Conservation (phyloP, 2,797 vertebrate genomes). For the Siniperca undulata region DNA sequence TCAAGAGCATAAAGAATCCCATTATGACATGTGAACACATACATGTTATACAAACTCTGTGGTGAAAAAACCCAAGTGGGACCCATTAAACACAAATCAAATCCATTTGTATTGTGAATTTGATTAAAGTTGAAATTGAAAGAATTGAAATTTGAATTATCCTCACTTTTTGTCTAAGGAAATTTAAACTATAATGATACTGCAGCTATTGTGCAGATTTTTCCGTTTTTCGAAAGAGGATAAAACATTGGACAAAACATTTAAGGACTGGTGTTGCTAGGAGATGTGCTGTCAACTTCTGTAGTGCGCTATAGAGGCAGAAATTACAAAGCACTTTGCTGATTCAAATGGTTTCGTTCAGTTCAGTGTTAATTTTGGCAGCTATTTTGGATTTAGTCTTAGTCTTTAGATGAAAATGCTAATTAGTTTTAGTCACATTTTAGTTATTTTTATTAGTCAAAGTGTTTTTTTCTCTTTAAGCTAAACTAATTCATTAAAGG, state of each 20-base stretch:
- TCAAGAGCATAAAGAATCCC: slow-evolving; percentile 58
- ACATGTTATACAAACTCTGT: slow-evolving; percentile 51
- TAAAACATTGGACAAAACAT: background rate
- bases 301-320: no score
- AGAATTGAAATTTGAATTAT: background rate
- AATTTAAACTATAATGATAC: background rate
- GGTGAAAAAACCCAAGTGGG: slow-evolving; percentile 29
- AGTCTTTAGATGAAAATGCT: no score
- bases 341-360: no score
- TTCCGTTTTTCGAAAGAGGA: background rate
- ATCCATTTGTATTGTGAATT: slow-evolving; percentile 18
- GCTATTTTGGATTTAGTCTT: no score
- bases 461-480: no score
- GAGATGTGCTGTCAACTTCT: no score
- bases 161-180: background rate
- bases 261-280: no score
- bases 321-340: no score
- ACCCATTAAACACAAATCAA: slow-evolving; percentile 42
- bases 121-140: background rate
- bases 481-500: no score
- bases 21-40: slow-evolving; percentile 59
- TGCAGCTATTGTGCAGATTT: background rate
- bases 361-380: no score
- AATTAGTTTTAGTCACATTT: no score
- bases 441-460: no score